phyloP scores from a whole-genome alignment of 2,113 vertebrate species.

The Sciurus niger region DNA sequence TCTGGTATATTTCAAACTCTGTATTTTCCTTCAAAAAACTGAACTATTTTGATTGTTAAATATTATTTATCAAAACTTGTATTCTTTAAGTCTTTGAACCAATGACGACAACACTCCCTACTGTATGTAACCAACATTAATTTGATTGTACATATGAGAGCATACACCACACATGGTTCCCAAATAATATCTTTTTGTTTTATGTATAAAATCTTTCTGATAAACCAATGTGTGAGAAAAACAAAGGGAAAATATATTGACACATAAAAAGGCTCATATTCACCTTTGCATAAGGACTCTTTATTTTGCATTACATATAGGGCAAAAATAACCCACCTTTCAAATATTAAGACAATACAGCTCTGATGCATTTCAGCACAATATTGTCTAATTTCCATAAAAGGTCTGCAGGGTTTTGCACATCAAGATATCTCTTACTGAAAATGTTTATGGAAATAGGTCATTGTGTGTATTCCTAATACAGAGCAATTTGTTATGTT shows the following conservation, averaged over 20 bases:
- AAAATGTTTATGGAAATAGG: slow-evolving; percentile 89
- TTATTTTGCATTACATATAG: slow-evolving; percentile 81
- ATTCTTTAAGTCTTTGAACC: slow-evolving; percentile 43
- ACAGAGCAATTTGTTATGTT: slow-evolving; percentile 87
- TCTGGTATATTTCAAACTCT: slow-evolving; percentile 32
- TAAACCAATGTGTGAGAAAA: slow-evolving; percentile 77
- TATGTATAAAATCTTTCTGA: slow-evolving; percentile 64
- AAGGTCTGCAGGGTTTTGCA: slow-evolving; percentile 88
- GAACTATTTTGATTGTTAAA: background rate
- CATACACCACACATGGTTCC: background rate
- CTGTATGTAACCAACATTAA: slow-evolving; percentile 57
- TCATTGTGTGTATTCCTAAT: slow-evolving; percentile 87
- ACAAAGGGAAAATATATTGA: slow-evolving; percentile 79
- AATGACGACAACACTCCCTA: background rate
- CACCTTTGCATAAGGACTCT: slow-evolving; percentile 70
- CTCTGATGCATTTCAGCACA: slow-evolving; percentile 81
- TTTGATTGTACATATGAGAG: slow-evolving; percentile 18
- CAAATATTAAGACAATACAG: slow-evolving; percentile 84
- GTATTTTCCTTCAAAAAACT: slow-evolving; percentile 69
- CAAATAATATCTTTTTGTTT: slow-evolving; percentile 62
- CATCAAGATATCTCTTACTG: slow-evolving; percentile 86
- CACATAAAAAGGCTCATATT: slow-evolving; percentile 81
- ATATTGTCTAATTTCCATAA: slow-evolving; percentile 87
- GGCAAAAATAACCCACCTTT: slow-evolving; percentile 84
- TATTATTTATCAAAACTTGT: slow-evolving; percentile 46